Conservation (phyloP, 2,888 invertebrate species). For the Sphaerophoria rueppellii region DNA sequence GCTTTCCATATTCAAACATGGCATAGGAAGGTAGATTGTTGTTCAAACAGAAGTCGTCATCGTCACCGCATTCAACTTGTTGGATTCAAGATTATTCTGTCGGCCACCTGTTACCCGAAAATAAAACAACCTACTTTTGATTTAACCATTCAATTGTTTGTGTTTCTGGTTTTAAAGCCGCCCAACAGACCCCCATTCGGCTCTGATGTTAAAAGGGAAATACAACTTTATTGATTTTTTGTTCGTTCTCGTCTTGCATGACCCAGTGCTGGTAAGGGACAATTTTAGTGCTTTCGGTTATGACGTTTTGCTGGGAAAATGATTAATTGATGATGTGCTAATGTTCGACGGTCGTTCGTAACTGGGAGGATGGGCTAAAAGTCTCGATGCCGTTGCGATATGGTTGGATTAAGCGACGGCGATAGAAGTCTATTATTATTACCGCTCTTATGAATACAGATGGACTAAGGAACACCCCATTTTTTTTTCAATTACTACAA, state of each 20-base stretch:
- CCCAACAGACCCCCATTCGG: too few relatives aligned
- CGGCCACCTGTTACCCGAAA: conserved; percentile 45
- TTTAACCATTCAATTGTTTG: too few relatives aligned
- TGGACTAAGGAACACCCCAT: not conserved
- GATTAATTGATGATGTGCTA: conserved; percentile 56
- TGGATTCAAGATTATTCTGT: conserved; percentile 38
- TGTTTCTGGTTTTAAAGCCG: too few relatives aligned
- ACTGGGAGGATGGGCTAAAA: conserved; percentile 10
- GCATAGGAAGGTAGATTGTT: not conserved
- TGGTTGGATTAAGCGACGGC: conserved; percentile 1
- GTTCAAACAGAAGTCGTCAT: conserved; percentile 17
- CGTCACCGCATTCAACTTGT: conserved; percentile 53
- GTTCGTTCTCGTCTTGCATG: conserved; percentile 6
- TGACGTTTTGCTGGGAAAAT: conserved; percentile 43
- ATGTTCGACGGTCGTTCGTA: conserved; percentile 25
- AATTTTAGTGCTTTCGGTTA: conserved; percentile 37
- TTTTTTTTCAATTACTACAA: not conserved
- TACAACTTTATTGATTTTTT: conserved; percentile 55
- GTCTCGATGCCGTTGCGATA: conserved; percentile 1
- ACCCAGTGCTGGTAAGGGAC: not conserved
- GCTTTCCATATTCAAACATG: not conserved
- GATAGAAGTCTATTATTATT: conserved; percentile 34
- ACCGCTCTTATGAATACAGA: conserved; percentile 7
- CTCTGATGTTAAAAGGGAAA: not conserved
- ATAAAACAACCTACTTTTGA: not conserved